Evolutionary conservation across 30 jellyfish, hydroid and myxozoan species (phyloP).

Genomic region (Turritopsis rubra): DNA sequence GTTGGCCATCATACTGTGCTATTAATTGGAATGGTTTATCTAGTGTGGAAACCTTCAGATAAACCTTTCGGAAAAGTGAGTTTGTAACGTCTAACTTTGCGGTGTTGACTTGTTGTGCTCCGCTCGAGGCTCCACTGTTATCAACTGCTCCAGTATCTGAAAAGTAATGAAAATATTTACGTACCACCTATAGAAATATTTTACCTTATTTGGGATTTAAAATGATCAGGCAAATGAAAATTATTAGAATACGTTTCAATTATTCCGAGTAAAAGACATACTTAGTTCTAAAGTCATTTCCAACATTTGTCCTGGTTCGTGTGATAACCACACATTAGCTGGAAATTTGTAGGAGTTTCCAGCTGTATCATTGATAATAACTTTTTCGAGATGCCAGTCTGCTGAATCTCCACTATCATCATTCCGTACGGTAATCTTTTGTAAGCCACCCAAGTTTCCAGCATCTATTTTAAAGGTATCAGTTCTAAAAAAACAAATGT

Average conservation of each 20-base stretch:
- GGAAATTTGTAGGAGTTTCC: slow-evolving; percentile 76
- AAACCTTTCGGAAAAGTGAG: slow-evolving; percentile 58
- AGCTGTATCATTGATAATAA: slow-evolving; percentile 55
- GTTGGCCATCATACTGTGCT: slow-evolving; percentile 63
- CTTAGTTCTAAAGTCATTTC: slow-evolving; percentile 40
- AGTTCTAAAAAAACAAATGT: slow-evolving; percentile 39
- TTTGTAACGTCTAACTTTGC: slow-evolving; percentile 72
- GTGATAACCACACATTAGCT: slow-evolving; percentile 88
- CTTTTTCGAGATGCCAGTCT: slow-evolving; percentile 90
- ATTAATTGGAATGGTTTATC: slow-evolving; percentile 60
- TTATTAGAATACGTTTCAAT: no score
- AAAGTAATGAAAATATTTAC: background rate
- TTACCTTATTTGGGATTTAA: no score
- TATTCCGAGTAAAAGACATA: background rate
- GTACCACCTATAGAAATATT: no score
- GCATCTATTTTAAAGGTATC: slow-evolving; percentile 80
- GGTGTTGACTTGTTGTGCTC: slow-evolving; percentile 90
- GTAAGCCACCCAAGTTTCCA: slow-evolving; percentile 82
- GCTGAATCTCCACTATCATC: slow-evolving; percentile 94
- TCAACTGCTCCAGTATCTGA: slow-evolving; percentile 85
- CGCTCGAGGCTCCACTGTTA: slow-evolving; percentile 70
- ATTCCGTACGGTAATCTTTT: slow-evolving; percentile 48
- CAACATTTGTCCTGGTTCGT: slow-evolving; percentile 80
- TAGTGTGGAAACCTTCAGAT: slow-evolving; percentile 66
- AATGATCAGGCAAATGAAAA: no score